Evolutionary conservation across 2,888 invertebrate genomes (phyloP).

Genomic region (Troides oblongomaculatus): DNA sequence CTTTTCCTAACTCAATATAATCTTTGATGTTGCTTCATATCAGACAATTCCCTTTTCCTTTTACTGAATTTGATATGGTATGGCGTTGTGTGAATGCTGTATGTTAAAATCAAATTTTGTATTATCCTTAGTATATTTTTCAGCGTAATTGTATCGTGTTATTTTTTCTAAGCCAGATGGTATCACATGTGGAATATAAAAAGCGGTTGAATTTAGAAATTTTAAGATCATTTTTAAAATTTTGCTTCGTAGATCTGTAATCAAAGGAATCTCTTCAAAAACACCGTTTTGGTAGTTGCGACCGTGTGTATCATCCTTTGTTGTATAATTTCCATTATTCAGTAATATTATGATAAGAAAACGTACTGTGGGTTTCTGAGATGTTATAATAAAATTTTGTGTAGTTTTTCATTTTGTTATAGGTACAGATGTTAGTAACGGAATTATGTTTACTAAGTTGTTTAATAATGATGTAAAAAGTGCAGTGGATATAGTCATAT

Average conservation of each 20-base stretch:
- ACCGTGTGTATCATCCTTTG: not conserved
- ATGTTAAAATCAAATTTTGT: not conserved
- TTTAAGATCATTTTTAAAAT: slow-evolving; percentile 7
- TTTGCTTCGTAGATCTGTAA: slow-evolving; percentile 14
- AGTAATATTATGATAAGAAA: not conserved
- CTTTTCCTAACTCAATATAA: not conserved
- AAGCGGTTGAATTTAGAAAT: slow-evolving; percentile 6
- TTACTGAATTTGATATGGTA: not conserved
- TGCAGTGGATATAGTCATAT: not conserved
- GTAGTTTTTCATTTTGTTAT: not conserved
- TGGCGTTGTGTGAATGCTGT: not conserved
- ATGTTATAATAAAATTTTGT: not conserved
- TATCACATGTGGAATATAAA: not conserved
- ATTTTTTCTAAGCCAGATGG: slow-evolving; percentile 1
- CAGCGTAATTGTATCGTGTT: not conserved
- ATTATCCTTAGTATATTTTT: not conserved
- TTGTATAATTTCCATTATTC: not conserved
- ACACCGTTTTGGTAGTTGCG: not conserved
- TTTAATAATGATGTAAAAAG: not conserved
- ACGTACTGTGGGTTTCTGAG: not conserved
- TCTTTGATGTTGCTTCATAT: not conserved
- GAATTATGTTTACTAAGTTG: not conserved
- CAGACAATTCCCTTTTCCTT: not conserved
- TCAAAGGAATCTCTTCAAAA: slow-evolving; percentile 21
- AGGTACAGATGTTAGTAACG: not conserved